phyloP scores from a whole-genome alignment of 2,797 vertebrate species.

The Pangasius sanitwongsei region DNA sequence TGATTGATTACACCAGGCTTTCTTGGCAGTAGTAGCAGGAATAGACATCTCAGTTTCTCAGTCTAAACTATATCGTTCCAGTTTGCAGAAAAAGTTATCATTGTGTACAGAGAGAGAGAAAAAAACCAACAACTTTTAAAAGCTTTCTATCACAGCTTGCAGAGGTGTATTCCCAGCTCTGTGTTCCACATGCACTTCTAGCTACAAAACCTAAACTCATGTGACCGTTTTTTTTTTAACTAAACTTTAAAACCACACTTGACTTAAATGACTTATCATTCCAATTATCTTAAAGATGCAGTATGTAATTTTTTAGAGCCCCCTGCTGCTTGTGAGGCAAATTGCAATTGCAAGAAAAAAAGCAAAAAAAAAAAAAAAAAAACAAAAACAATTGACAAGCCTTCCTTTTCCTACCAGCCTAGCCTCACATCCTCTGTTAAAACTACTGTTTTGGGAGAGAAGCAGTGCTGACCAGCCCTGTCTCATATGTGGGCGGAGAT shows the following conservation, averaged over 20 bases:
- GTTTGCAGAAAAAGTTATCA: background rate
- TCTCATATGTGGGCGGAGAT: background rate
- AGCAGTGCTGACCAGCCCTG: background rate
- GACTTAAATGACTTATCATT: background rate
- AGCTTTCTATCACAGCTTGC: background rate
- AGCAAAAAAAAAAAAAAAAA: no score
- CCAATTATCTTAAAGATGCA: background rate
- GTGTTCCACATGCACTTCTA: background rate
- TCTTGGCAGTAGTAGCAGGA: background rate
- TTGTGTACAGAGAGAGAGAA: background rate
- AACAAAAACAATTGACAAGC: background rate
- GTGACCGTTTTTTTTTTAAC: background rate
- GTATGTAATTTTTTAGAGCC: background rate
- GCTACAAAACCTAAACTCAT: background rate
- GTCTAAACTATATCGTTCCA: background rate
- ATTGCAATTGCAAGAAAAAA: background rate
- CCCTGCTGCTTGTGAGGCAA: background rate
- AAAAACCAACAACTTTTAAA: background rate
- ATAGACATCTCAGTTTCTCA: background rate
- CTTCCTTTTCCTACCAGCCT: background rate
- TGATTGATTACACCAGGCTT: conserved; percentile 1
- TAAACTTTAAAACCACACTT: background rate
- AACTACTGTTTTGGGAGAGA: background rate
- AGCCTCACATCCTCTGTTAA: no score
- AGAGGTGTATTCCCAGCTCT: background rate